Conservation (phyloP, 2,888 invertebrate species). For the Iselma pallidipennis region DNA sequence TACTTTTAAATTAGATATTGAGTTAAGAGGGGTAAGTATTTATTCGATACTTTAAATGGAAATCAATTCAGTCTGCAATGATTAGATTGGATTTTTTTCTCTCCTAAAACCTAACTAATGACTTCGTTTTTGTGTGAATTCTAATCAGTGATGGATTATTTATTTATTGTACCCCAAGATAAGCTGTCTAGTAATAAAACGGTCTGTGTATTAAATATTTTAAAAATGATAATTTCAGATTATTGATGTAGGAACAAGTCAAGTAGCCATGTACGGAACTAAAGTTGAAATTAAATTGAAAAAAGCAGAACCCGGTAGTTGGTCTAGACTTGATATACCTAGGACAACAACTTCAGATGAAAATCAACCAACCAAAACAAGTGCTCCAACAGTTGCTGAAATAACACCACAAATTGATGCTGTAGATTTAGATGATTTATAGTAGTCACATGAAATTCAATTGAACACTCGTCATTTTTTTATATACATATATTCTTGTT, state of each 20-base stretch:
- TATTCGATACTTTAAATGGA: no score
- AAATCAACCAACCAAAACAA: constrained; percentile 34
- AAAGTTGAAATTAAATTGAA: constrained; percentile 92
- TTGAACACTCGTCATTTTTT: background rate
- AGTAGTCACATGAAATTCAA: constrained; percentile 16
- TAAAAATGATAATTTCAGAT: constrained; percentile 63
- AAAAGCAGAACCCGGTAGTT: constrained; percentile 83
- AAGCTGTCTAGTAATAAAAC: no score
- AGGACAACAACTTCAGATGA: constrained; percentile 2
- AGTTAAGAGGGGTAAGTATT: constrained; percentile 77
- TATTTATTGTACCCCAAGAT: no score
- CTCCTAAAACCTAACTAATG: background rate
- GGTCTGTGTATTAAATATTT: no score
- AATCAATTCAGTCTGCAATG: no score
- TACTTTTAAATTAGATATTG: constrained; percentile 73
- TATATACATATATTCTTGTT: no score
- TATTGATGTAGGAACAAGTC: constrained; percentile 71
- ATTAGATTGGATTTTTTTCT: constrained; percentile 5
- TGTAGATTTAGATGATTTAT: constrained; percentile 76
- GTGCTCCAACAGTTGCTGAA: constrained; percentile 47
- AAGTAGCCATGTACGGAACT: constrained; percentile 78
- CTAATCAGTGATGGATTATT: constrained; percentile 12
- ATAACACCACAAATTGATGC: constrained; percentile 62
- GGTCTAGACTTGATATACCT: constrained; percentile 77
- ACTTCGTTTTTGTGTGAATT: constrained; percentile 1